Conservation (phyloP, 2,113 vertebrate species). For the Harpagus bidentatus region DNA sequence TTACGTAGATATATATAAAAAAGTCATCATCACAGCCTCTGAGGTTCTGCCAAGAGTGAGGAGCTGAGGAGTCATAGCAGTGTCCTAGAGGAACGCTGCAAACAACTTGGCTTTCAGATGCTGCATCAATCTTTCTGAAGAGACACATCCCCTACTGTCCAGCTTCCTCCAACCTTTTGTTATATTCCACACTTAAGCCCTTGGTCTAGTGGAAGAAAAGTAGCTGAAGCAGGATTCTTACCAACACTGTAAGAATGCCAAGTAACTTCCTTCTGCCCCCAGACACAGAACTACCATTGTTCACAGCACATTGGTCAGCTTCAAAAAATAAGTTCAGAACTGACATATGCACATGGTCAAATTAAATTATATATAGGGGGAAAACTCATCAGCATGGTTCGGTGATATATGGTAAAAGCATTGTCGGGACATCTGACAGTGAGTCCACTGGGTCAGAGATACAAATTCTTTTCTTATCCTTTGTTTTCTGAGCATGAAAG, state of each 20-base stretch:
- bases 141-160: fast-evolving
- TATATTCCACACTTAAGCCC: background rate
- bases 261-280: background rate
- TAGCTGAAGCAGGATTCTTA: background rate
- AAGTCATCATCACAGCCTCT: background rate
- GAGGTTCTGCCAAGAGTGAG: background rate
- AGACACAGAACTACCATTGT: background rate
- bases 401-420: background rate
- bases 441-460: background rate
- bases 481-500: background rate
- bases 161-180: background rate
- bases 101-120: background rate
- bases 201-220: background rate
- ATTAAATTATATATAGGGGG: background rate
- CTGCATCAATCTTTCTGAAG: background rate
- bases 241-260: background rate
- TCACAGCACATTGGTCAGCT: background rate
- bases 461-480: background rate
- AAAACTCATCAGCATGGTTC: background rate
- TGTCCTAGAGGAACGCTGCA: background rate
- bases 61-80: background rate
- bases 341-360: background rate
- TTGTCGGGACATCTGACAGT: background rate
- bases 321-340: background rate
- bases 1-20: background rate